Base-by-base conservation (phyloP, 1,140 invertebrate species). In the Ctenoplectra terminalis region DNA sequence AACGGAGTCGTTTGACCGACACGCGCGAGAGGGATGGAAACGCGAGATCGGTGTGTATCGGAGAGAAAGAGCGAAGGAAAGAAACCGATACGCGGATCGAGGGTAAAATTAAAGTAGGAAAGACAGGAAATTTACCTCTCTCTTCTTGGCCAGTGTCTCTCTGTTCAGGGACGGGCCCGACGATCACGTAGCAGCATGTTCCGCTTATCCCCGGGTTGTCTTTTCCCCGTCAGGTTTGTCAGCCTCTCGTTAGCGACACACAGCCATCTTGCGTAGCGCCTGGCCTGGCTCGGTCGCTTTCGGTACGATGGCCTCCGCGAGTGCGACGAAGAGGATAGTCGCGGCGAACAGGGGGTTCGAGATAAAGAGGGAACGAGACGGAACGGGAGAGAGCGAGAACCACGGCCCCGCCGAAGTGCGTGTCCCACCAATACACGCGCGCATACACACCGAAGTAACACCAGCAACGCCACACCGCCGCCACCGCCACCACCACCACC, bases 231-330 rank as follows among this genome's bases (percentile, higher is more conserved):
- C 79, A 85, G 85, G 76, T 86, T 83, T 82, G 82, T 89, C 80
- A 86, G 88, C 43, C 82, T 83, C 82, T 84, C 87, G 87, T 88
- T 87, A 90, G 84, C 86, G 83, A 87, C 82, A 86, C 81, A 87
- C 88, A 91, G 90, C 90, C 90, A 91, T 91, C 89, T 91, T 91
- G 90, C 87, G 84, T 88, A 78, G 81, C 81, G 85, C 81, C 85
- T 85, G 85, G 76, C 81, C 85, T 83, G 86, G 86, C 81, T 88
- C 84, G 77, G 86, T 90, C 87, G 87, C 85, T 88, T 77, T 87
- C 85, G 85, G 82, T 87, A 73, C 82, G 86, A 86, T 87, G 85
- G 85, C 85, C 81, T 81, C 86, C 81, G 86, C 80, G 52, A 80
- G 85, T 70, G 81, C 82, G 77, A 87, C 75, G 48, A 69, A 77